These are phyloP conservation scores for Agrilus biguttatus DNA, from an alignment of 2,888 invertebrate genomes.

Conservation along the genomic window DNA sequence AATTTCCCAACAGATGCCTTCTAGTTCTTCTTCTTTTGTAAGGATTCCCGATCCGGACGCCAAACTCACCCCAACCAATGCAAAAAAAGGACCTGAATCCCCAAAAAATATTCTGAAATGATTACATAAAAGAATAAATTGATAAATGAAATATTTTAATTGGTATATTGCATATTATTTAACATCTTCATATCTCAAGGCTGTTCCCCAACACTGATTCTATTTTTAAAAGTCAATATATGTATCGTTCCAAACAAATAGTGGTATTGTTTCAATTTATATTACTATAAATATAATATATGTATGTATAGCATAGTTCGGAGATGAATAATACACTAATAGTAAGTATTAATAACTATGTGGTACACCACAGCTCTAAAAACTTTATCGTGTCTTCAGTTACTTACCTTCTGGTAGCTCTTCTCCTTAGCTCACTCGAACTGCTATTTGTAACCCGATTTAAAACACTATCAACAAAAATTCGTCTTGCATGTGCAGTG, in stretches of 20 bases:
- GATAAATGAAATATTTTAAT: background rate
- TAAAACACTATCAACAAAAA: constrained; percentile 55
- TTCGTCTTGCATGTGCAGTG: constrained; percentile 46
- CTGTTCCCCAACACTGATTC: too few species aligned
- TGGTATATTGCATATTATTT: background rate
- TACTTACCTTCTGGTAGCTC: constrained; percentile 41
- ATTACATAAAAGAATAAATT: background rate
- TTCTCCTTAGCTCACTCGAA: constrained; percentile 45
- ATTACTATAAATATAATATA: too few species aligned
- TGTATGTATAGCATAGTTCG: too few species aligned
- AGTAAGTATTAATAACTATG: too few species aligned
- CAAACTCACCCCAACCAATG: constrained; percentile 56
- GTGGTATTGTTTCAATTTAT: too few species aligned
- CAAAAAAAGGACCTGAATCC: constrained; percentile 59
- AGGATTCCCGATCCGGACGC: constrained; percentile 59
- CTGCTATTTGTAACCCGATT: constrained; percentile 52
- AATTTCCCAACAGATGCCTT: constrained; percentile 66
- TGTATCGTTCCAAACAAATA: too few species aligned
- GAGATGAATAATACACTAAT: too few species aligned
- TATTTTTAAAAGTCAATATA: too few species aligned
- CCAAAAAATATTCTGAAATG: constrained; percentile 42
- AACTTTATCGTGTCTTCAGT: too few species aligned
- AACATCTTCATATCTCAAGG: too few species aligned
- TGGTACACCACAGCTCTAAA: background rate
- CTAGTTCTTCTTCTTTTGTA: constrained; percentile 62